Base-by-base conservation (phyloP, 1,140 invertebrate species). In the Pollicipes pollicipes region DNA sequence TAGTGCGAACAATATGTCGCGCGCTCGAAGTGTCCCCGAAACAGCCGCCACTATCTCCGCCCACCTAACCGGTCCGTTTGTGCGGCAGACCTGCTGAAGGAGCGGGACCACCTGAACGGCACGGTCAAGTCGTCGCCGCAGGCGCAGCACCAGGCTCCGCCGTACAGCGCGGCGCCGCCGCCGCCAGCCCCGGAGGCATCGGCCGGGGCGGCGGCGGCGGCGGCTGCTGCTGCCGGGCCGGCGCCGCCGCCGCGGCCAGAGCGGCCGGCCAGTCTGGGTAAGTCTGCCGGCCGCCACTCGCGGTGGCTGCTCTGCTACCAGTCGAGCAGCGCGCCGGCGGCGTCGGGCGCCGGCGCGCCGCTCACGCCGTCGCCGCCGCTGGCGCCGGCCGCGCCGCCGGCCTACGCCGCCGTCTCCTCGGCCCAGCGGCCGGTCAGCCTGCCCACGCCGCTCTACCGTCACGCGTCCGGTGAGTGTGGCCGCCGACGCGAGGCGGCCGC, bases 251-350 rank as follows among this genome's bases (percentile, higher is more conserved):
- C 13, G 45, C 45, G 45, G 45, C 45, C 45, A 10, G 45, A 58
- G 45, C 71, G 73, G 31, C 73, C 73, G 26, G 71, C 71, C 31
- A 69, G 70, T 30, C 73, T 74, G 45, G 45, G 45, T 58, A 58
- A 58, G 45, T 58, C 35, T 35, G 35, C 17, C 35, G 17, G n/a
- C n/a, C n/a, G n/a, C n/a, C n/a, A n/a, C n/a, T n/a, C n/a, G n/a
- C n/a, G n/a, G n/a, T n/a, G n/a, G n/a, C n/a, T 35, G 6, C 35
- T 35, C 35, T 8, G n/a, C n/a, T n/a, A n/a, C n/a, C n/a, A n/a
- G n/a, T n/a, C 71, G 70, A 21, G 69, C 70, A 17, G 13, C 13
- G 6, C 45, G 45, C 13, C 45, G 13, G 45, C 6, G 8, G 6
- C 45, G 45, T 2, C 2, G 45, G 2, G 13, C 13, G 13, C 45